These are phyloP conservation scores for Dasysyrphus albostriatus DNA, from an alignment of 2,888 invertebrate genomes.

Conservation along the genomic window DNA sequence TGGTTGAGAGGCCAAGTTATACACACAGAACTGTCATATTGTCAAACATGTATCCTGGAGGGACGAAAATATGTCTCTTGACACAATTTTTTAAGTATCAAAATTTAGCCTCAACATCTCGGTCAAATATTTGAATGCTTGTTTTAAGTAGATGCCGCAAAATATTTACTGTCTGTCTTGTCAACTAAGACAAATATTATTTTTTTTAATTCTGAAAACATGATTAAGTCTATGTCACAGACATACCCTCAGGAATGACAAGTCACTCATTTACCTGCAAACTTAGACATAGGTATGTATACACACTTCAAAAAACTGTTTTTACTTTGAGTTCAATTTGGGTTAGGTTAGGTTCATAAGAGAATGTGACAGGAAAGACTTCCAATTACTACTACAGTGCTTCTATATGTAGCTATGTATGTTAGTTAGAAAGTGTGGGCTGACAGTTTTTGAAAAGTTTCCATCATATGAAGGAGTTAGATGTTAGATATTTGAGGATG, in stretches of 20 bases:
- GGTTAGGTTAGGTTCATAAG: constrained; percentile 7
- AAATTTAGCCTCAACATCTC: constrained; percentile 2
- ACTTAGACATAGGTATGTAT: neutral
- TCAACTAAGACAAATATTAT: constrained; percentile 1
- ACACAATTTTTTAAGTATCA: neutral
- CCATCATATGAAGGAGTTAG: neutral
- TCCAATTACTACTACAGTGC: constrained; percentile 5
- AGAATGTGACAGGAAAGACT: constrained; percentile 21
- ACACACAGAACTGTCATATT: neutral
- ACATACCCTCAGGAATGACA: constrained; percentile 19
- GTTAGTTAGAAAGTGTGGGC: neutral
- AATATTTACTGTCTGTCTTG: neutral
- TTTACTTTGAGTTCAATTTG: constrained; percentile 19
- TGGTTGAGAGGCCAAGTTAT: too few species aligned
- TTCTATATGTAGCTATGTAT: neutral
- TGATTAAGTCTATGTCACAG: constrained; percentile 32
- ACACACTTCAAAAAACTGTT: constrained; percentile 10
- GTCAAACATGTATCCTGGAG: neutral
- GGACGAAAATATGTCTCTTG: neutral
- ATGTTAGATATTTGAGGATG: neutral
- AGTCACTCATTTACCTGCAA: constrained; percentile 26
- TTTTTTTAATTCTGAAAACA: neutral
- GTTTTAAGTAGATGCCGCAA: neutral
- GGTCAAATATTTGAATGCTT: constrained; percentile 2
- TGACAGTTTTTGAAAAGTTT: constrained; percentile 22